Evolutionary conservation across 2,888 invertebrate genomes (phyloP), one percentile per base, ranked within the genome.

Genomic region (Anorthoa munda): DNA sequence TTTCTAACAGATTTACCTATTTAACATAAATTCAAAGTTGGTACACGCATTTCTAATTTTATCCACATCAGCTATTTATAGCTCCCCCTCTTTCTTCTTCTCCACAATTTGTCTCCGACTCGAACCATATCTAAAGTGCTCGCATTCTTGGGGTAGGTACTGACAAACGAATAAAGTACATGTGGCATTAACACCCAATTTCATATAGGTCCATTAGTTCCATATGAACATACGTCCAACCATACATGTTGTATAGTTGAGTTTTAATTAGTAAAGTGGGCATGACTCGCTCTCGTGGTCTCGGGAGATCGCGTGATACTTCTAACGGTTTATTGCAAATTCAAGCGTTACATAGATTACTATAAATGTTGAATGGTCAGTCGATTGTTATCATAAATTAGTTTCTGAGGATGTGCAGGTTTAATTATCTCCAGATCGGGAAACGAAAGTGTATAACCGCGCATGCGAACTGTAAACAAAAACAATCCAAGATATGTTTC

Each of bases 181-280:
- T 71, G 72, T 73, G 61, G 39, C 60, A 68, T 74, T 75, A 79
- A 69, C 70, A 75, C 70, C 64, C 67, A 78, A 79, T 81, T 75
- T 74, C 66, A 77, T 75, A 73, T 68, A 45, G 67, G 48, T 66
- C 72, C 69, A 73, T 81, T 67, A 46, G 66, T 60, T 64, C 72
- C 66, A 74, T 85, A 26, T 65, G 60, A 84, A 67, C 67, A 56
- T 71, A 71, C 50, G 55, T 21, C 63, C 39, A 39, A 39, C 39
- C 81, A 50, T 81, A 45, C 58, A 17, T 71, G 65, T 69, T 77
- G 70, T 78, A 72, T 66, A 71, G 79, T 75, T 71, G 75, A 71
- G 83, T 87, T 87, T 93, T 94, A 94, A 95, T 95, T 94, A 94
- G 88, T 93, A 90, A 94, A 94, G 92, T 94, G 92, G 92, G 83